These are phyloP conservation scores for Sorex maritimensis DNA, from an alignment of 2,797 vertebrate species.

Conservation along the genomic window DNA sequence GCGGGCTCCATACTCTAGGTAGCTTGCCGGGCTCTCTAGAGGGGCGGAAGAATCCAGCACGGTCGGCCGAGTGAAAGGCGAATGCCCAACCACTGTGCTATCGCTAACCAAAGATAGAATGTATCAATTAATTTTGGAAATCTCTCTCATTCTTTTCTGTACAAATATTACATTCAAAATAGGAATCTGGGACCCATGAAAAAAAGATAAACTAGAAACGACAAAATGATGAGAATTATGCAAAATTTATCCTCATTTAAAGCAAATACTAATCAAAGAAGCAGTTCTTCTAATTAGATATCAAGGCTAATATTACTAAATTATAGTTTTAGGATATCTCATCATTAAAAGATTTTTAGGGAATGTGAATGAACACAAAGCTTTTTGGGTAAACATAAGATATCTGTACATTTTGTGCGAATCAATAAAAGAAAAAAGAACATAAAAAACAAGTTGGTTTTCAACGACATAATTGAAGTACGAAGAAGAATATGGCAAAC, in stretches of 20 bases:
- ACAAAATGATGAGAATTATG: not conserved
- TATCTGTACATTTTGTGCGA: not conserved
- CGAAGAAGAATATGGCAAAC: conserved; percentile 1
- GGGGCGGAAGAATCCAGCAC: too few species aligned
- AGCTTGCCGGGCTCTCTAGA: too few species aligned
- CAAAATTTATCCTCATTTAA: not conserved
- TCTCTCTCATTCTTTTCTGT: too few species aligned
- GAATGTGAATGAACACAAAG: not conserved
- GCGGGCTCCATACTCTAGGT: too few species aligned
- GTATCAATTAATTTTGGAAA: too few species aligned
- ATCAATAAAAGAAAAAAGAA: not conserved
- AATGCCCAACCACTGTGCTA: too few species aligned
- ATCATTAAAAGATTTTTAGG: conserved; percentile 3
- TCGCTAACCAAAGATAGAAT: not conserved
- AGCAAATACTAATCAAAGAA: not conserved
- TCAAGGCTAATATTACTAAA: not conserved
- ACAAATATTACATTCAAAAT: too few species aligned
- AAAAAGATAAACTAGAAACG: not conserved
- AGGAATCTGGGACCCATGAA: not conserved
- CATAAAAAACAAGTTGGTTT: not conserved
- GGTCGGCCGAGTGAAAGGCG: too few species aligned
- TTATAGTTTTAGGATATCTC: conserved; percentile 34
- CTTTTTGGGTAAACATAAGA: not conserved
- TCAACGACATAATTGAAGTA: not conserved
- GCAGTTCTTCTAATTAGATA: not conserved